Percentiles rank a stretch among this genome's conserved stretches.
These are phyloP conservation scores for Pachypeltis micranthus DNA, from an alignment of 1,140 invertebrate species.

Conservation along the genomic window DNA sequence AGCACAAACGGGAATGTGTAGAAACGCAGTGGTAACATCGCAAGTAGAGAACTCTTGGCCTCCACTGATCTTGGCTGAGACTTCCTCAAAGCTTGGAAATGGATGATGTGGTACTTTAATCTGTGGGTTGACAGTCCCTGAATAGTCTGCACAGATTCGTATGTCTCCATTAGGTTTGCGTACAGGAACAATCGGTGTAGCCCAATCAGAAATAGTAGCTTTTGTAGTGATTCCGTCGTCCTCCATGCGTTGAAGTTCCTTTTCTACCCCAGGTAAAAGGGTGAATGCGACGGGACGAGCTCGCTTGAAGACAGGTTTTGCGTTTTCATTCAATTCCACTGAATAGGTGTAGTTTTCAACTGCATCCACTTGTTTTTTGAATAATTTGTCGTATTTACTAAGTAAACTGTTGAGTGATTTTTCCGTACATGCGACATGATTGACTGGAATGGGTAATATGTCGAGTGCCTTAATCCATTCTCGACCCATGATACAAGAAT, in stretches of 20 bases:
- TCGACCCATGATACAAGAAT: background rate
- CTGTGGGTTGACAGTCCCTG: slow-evolving; percentile 34
- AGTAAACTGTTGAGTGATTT: background rate
- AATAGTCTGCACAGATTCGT: slow-evolving; percentile 40
- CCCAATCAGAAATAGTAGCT: slow-evolving; percentile 38
- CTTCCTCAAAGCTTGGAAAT: background rate
- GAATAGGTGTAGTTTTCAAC: background rate
- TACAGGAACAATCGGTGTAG: slow-evolving; percentile 39
- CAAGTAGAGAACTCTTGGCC: background rate
- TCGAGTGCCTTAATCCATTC: background rate
- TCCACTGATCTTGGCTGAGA: background rate
- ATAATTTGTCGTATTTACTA: background rate
- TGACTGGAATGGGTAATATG: background rate
- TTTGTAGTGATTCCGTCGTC: slow-evolving; percentile 31
- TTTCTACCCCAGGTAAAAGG: background rate
- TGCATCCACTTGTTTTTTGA: slow-evolving; percentile 1
- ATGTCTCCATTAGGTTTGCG: slow-evolving; percentile 36
- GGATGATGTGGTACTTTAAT: background rate
- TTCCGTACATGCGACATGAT: background rate
- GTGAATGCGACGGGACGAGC: background rate
- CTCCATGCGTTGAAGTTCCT: slow-evolving; percentile 32
- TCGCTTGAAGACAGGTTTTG: background rate
- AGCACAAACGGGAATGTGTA: background rate
- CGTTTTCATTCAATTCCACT: background rate
- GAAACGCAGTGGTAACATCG: background rate